phyloP scores from a whole-genome alignment of 2,888 invertebrate genomes.

The Agrochola circellaris region DNA sequence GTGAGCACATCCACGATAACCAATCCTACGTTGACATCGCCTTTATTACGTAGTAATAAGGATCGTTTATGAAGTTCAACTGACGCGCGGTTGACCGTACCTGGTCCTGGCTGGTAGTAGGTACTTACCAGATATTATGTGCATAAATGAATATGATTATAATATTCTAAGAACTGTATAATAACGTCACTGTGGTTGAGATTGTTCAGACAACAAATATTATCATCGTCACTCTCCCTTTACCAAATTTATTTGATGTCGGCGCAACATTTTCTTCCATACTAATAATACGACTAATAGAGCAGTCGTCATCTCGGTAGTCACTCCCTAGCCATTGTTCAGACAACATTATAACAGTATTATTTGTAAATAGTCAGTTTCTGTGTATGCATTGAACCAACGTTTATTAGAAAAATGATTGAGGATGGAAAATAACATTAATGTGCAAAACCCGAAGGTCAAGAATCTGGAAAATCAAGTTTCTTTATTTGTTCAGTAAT shows the following conservation, averaged over 20 bases:
- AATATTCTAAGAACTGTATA: slow-evolving; percentile 12
- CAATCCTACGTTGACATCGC: background rate
- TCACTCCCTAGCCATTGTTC: too few relatives aligned
- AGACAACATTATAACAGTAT: background rate
- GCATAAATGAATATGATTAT: slow-evolving; percentile 14
- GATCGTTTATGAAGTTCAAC: background rate
- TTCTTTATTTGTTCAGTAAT: slow-evolving; percentile 26
- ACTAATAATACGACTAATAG: too few relatives aligned
- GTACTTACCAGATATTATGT: slow-evolving; percentile 7
- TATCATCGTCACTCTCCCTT: too few relatives aligned
- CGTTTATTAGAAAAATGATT: background rate
- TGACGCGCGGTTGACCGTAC: background rate
- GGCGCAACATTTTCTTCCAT: too few relatives aligned
- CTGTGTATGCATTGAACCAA: background rate
- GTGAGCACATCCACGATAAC: background rate
- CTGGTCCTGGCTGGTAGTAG: slow-evolving; percentile 2
- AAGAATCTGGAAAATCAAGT: slow-evolving; percentile 26
- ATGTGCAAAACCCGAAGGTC: slow-evolving; percentile 1
- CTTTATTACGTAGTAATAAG: background rate
- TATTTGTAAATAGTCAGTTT: background rate
- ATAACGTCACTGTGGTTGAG: slow-evolving; percentile 9
- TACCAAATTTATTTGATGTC: too few relatives aligned
- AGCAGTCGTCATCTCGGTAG: too few relatives aligned
- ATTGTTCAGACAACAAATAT: background rate
- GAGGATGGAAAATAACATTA: slow-evolving; percentile 2